Conservation (phyloP, 2,797 vertebrate genomes). For the Staurois parvus region DNA sequence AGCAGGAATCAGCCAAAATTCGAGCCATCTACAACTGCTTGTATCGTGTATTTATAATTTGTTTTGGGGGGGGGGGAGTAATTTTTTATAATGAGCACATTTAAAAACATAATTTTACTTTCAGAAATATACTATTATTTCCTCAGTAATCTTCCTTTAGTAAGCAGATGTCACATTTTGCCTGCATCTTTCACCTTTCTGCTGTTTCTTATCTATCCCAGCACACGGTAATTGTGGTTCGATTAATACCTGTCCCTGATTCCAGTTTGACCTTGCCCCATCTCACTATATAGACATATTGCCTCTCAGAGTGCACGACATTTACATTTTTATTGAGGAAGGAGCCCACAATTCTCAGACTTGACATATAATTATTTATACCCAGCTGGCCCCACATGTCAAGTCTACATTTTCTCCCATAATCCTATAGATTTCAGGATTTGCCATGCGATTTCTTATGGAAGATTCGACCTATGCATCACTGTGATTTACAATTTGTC, state of each 20-base stretch:
- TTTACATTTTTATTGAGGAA: slow-evolving; percentile 72
- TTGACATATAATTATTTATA: slow-evolving; percentile 64
- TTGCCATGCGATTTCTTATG: slow-evolving; percentile 45
- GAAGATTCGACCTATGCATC: slow-evolving; percentile 54
- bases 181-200: background rate
- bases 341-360: slow-evolving; percentile 54
- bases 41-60: background rate
- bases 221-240: slow-evolving; percentile 24
- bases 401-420: slow-evolving; percentile 59
- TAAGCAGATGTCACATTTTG: background rate
- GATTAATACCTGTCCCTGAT: slow-evolving; percentile 37
- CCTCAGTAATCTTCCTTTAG: background rate
- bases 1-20: too few relatives aligned
- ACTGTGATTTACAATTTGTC: slow-evolving; percentile 58
- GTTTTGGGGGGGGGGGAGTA: too few relatives aligned
- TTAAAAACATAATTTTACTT: background rate
- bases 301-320: slow-evolving; percentile 58
- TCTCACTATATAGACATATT: slow-evolving; percentile 33
- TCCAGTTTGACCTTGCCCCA: slow-evolving; percentile 14
- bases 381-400: slow-evolving; percentile 60
- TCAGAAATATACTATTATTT: background rate
- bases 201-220: slow-evolving; percentile 2
- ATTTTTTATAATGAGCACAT: background rate
- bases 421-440: slow-evolving; percentile 59
- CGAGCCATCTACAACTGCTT: too few relatives aligned